Base-by-base conservation (phyloP, 2,888 invertebrate genomes). In the Agrotis clavis region DNA sequence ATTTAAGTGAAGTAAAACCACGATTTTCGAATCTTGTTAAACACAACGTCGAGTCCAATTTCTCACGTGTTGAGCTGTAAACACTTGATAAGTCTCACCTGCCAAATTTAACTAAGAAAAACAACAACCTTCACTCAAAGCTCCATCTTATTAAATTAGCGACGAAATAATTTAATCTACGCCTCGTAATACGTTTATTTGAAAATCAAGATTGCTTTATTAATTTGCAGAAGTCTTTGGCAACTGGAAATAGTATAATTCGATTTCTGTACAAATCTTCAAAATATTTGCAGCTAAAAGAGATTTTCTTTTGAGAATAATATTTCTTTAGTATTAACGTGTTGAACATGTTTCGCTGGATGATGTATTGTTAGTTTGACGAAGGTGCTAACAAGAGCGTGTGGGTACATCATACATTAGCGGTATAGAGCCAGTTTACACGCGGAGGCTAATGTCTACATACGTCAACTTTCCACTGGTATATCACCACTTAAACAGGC, bases 351-450 rank as follows among this genome's bases (percentile, higher is more conserved):
- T 60, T 75, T 67, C 30, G 54, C 53, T 41, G 25, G 48, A 75
- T 74, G 77, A 82, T 77, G 56, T 71, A 79, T 81, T 62, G 72
- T 79, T 67, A 54, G 59, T 81, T 62, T 79, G 81, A 83, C 61
- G 69, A 74, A 79, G 71, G 71, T 74, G 70, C 59, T 53, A 61
- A 74, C 63, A 69, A 45, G 70, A 68, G 50, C 56, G n/a, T 63
- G 74, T 69, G 62, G 56, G 66, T 45, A 69, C 66, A 71, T 71
- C 66, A 66, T 79, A 81, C 74, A 83, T 84, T 83, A 87, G 70
- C 65, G 60, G 60, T 72, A 63, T 35, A 72, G 65, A 72, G 63
- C 66, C 71, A 72, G 68, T 71, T 78, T 54, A 79, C 74, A 71
- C 65, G 25, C 54, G 60, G 66, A 67, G 71, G 63, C 79, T 85